Percentiles rank a stretch among this genome's conserved stretches.
Conservation (phyloP, 2,888 invertebrate species). For the Lepidonotus clava region DNA sequence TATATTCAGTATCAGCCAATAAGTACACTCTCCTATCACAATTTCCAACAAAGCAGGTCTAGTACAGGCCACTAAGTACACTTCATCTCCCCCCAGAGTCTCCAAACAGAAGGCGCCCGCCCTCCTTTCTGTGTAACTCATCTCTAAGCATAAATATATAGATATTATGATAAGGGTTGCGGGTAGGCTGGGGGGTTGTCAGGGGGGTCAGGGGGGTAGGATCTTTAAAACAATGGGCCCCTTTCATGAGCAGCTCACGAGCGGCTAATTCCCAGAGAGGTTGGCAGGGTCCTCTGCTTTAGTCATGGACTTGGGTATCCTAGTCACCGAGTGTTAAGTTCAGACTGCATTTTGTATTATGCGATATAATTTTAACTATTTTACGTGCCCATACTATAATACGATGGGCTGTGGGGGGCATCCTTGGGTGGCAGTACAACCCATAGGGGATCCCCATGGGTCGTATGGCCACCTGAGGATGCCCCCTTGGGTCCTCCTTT, state of each 20-base stretch:
- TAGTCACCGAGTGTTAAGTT: not conserved
- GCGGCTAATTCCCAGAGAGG: not conserved
- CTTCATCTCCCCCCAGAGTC: not conserved
- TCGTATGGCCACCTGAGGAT: too few species aligned
- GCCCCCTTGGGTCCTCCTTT: too few species aligned
- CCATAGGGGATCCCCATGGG: too few species aligned
- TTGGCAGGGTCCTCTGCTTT: too few species aligned
- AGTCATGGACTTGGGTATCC: not conserved
- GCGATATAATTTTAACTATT: not conserved
- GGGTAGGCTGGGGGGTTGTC: not conserved
- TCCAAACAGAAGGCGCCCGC: too few species aligned
- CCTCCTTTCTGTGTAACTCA: slow-evolving; percentile 8
- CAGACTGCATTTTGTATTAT: not conserved
- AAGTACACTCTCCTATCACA: not conserved
- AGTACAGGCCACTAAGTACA: not conserved
- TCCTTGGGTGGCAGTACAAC: too few species aligned
- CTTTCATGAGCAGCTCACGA: not conserved
- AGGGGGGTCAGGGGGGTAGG: not conserved
- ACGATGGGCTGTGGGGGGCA: not conserved
- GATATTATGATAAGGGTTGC: slow-evolving; percentile 1
- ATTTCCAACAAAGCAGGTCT: not conserved
- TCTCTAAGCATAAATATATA: not conserved
- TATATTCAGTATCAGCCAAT: too few species aligned
- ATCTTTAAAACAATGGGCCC: not conserved
- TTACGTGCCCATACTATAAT: not conserved